phyloP scores from a whole-genome alignment of 2,888 invertebrate genomes.

The Lepidocyrtinus sp. region DNA sequence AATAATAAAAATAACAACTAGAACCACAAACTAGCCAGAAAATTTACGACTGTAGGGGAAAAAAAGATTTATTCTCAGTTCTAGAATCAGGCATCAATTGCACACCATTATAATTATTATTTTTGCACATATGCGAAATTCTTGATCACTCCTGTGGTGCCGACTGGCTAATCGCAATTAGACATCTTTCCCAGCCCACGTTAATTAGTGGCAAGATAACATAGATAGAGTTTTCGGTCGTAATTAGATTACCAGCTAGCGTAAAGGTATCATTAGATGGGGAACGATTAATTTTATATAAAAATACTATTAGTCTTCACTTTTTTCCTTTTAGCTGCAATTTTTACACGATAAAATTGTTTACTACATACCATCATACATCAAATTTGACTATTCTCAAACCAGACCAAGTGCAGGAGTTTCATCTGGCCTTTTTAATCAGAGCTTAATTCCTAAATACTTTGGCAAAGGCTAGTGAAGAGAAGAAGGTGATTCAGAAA shows the following conservation, averaged over 20 bases:
- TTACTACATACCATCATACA: background rate
- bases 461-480: too few species aligned
- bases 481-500: background rate
- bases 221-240: conserved; percentile 32
- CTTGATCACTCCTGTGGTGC: conserved; percentile 58
- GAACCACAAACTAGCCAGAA: conserved; percentile 6
- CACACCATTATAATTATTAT: conserved; percentile 55
- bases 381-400: background rate
- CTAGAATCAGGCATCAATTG: conserved; percentile 54
- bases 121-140: conserved; percentile 59
- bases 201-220: conserved; percentile 43
- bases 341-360: too few species aligned
- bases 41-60: conserved; percentile 28
- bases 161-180: conserved; percentile 56
- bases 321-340: too few species aligned
- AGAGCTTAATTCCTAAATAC: background rate
- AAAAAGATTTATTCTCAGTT: conserved; percentile 47
- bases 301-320: conserved; percentile 44
- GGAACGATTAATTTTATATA: conserved; percentile 58
- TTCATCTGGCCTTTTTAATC: background rate
- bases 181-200: conserved; percentile 60
- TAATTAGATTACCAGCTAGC: conserved; percentile 54
- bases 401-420: background rate
- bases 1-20: too few species aligned
- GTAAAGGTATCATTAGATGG: conserved; percentile 57